Conservation (phyloP, 2,797 vertebrate genomes). For the Salarias fasciatus region DNA sequence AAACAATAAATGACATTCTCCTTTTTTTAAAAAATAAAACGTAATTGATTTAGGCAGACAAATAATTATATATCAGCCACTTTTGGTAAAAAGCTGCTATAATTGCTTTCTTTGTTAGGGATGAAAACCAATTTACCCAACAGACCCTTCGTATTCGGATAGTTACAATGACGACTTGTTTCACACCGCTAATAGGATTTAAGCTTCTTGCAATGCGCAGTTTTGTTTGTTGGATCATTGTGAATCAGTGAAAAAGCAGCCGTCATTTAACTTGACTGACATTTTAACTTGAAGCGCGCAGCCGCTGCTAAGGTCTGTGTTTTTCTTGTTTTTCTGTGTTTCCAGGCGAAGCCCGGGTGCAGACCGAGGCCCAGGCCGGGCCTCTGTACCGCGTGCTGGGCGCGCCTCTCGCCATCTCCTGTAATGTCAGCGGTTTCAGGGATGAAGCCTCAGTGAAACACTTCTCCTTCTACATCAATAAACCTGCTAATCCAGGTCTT, state of each 20-base stretch:
- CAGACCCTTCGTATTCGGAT: not conserved
- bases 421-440: constrained; percentile 73
- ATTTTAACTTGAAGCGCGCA: not conserved
- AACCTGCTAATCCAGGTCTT: fast-evolving
- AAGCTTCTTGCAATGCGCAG: not conserved
- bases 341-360: constrained; percentile 72
- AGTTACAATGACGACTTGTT: not conserved
- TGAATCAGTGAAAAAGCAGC: not conserved
- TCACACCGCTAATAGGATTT: not conserved
- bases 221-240: too few relatives aligned
- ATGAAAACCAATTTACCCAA: not conserved
- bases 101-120: constrained; percentile 2
- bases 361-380: constrained; percentile 70
- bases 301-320: not conserved
- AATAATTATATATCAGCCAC: too few relatives aligned
- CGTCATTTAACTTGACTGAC: not conserved
- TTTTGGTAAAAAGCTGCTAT: not conserved
- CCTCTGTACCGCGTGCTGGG: constrained; percentile 80
- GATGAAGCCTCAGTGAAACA: not conserved
- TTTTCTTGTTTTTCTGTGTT: not conserved
- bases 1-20: too few relatives aligned
- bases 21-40: too few relatives aligned
- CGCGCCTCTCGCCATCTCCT: constrained; percentile 72
- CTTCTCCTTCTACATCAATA: constrained; percentile 65
- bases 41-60: too few relatives aligned